Percentiles rank a stretch among this genome's conserved stretches.
Conservation (phyloP, 2,113 vertebrate genomes). For the Oreamnos americanus region DNA sequence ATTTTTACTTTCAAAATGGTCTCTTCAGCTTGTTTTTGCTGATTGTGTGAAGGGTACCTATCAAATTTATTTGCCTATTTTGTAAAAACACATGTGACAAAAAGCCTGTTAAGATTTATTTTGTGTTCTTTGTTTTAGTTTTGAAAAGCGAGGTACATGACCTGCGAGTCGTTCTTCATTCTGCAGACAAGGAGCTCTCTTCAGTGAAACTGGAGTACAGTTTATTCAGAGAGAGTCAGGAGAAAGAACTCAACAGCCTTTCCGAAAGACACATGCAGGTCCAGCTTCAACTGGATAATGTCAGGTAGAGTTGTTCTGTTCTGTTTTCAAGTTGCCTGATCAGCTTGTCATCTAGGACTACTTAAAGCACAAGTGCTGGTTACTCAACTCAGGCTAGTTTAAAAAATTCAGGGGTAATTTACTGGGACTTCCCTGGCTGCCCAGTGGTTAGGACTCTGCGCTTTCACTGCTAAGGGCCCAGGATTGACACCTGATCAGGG, state of each 20-base stretch:
- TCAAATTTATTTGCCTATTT: not conserved
- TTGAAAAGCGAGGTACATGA: conserved; percentile 91
- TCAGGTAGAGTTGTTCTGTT: conserved; percentile 83
- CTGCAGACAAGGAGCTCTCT: conserved; percentile 93
- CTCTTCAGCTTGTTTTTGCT: not conserved
- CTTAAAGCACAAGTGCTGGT: not conserved
- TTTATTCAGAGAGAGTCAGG: conserved; percentile 82
- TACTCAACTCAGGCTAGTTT: not conserved
- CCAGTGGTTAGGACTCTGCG: not conserved
- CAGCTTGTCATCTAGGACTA: not conserved
- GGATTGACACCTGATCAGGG: not conserved
- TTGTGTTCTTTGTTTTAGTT: conserved; percentile 80
- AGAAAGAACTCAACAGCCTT: conserved; percentile 85
- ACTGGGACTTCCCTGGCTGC: not conserved
- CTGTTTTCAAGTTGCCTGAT: not conserved
- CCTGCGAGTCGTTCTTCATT: conserved; percentile 92
- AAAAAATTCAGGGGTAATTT: not conserved
- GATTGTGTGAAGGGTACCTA: not conserved
- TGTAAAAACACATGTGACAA: not conserved
- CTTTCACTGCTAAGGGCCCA: not conserved
- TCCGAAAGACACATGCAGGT: conserved; percentile 88
- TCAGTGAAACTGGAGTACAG: conserved; percentile 79
- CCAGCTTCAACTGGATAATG: conserved; percentile 91
- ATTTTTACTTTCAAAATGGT: not conserved
- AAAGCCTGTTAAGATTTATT: not conserved